Evolutionary conservation across 2,888 invertebrate genomes (phyloP).

Genomic region (Pachydiplax longipennis): DNA sequence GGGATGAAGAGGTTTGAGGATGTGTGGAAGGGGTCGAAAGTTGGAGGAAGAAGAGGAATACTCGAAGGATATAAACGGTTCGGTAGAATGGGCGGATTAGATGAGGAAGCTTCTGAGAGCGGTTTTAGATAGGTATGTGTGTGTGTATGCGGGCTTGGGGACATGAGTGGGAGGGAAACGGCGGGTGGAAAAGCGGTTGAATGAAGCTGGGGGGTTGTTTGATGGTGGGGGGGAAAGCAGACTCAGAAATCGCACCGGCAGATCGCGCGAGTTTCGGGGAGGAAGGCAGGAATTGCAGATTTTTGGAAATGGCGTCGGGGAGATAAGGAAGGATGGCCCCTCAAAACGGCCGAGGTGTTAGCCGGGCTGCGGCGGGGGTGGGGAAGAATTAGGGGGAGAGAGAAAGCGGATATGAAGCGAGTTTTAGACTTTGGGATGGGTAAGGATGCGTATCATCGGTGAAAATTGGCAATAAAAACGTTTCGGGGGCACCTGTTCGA

Average conservation of each 20-base stretch:
- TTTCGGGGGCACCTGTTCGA: neutral
- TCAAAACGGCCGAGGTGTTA: constrained; percentile 42
- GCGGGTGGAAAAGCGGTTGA: neutral
- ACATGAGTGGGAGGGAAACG: neutral
- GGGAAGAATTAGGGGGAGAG: constrained; percentile 49
- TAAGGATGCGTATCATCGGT: constrained; percentile 7
- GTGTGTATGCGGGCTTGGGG: neutral
- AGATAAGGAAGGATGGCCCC: constrained; percentile 42
- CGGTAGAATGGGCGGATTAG: constrained; percentile 1
- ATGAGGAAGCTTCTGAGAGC: neutral
- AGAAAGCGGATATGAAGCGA: constrained; percentile 49
- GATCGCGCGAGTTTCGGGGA: constrained; percentile 3
- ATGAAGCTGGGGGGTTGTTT: neutral
- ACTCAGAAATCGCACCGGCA: constrained; percentile 27
- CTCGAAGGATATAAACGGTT: neutral
- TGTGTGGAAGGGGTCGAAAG: neutral
- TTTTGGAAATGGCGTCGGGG: constrained; percentile 41
- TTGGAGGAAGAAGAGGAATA: constrained; percentile 1
- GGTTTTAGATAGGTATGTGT: constrained; percentile 2
- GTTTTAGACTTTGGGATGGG: constrained; percentile 41
- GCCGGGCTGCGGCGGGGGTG: constrained; percentile 47
- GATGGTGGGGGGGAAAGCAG: neutral
- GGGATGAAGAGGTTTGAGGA: neutral
- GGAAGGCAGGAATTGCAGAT: constrained; percentile 10
- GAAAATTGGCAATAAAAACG: neutral